phyloP scores from a whole-genome alignment of 2,888 invertebrate species.

The Tetanocera ferruginea region DNA sequence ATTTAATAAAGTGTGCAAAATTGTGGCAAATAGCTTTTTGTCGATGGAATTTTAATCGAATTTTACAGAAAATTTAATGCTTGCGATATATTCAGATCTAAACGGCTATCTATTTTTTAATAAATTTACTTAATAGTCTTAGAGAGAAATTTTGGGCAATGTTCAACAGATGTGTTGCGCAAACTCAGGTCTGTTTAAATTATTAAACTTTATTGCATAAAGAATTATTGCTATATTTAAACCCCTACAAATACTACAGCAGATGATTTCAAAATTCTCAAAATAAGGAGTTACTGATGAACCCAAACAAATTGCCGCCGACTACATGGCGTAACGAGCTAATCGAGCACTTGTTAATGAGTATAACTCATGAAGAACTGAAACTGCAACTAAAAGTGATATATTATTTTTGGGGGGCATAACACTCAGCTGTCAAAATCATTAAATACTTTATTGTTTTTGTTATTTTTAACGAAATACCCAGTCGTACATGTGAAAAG shows the following conservation, averaged over 20 bases:
- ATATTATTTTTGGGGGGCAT: not conserved
- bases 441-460: slow-evolving; percentile 46
- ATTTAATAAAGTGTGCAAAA: slow-evolving; percentile 23
- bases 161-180: no score
- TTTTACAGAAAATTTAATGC: no score
- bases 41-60: slow-evolving; percentile 12
- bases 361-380: not conserved
- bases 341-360: slow-evolving; percentile 31
- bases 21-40: slow-evolving; percentile 3
- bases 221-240: no score
- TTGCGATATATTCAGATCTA: no score
- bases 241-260: no score
- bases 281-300: slow-evolving; percentile 2
- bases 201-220: no score
- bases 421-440: slow-evolving; percentile 66
- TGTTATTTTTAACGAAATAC: not conserved
- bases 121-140: no score
- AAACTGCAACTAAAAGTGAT: not conserved
- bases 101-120: no score
- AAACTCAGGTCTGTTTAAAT: no score
- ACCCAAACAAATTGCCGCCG: slow-evolving; percentile 15
- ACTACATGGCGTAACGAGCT: slow-evolving; percentile 25
- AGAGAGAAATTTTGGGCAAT: no score
- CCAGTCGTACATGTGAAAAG: not conserved
- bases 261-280: not conserved